Conservation (phyloP, 2,113 vertebrate genomes). For the Jaculus jaculus region DNA sequence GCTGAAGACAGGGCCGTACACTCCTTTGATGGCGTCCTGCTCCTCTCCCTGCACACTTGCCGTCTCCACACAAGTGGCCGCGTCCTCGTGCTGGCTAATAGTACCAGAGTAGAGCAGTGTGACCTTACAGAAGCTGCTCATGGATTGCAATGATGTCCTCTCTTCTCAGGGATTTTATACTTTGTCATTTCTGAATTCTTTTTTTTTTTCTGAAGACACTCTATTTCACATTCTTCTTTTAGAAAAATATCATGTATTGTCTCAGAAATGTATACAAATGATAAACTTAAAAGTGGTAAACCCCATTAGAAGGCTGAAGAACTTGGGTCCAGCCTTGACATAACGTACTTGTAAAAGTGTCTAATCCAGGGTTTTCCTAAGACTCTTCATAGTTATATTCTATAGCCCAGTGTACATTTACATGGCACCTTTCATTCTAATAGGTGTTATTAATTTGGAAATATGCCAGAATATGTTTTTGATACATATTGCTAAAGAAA, state of each 20-base stretch:
- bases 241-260: not conserved
- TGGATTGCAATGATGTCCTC: not conserved
- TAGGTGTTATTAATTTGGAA: slow-evolving; percentile 4
- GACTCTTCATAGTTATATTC: not conserved
- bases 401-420: not conserved
- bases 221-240: not conserved
- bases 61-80: not conserved
- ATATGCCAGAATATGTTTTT: not conserved
- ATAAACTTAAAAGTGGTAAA: not conserved
- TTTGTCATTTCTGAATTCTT: not conserved
- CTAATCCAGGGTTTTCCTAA: not conserved
- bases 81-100: too few species aligned
- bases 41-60: not conserved
- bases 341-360: not conserved
- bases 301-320: not conserved
- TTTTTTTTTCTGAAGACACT: not conserved
- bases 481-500: not conserved
- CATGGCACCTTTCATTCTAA: not conserved
- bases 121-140: not conserved
- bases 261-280: not conserved
- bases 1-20: too few species aligned
- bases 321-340: not conserved
- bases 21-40: not conserved
- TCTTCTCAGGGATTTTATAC: not conserved
- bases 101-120: too few species aligned